These are phyloP conservation scores for Bubo scandiacus DNA, from an alignment of 2,113 vertebrate species.

Conservation along the genomic window DNA sequence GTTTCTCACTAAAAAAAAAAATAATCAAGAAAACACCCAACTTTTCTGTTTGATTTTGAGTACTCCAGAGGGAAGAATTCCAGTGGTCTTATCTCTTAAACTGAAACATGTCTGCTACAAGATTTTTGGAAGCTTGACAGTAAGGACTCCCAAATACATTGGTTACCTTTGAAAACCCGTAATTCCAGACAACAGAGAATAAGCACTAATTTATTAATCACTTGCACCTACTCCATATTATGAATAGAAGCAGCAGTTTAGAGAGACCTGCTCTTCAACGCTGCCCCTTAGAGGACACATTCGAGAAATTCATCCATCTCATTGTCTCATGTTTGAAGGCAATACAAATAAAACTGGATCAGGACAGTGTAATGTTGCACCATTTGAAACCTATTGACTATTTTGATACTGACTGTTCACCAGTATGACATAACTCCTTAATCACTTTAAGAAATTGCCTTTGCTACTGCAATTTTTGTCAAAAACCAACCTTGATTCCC, in stretches of 20 bases:
- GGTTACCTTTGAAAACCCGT: neutral
- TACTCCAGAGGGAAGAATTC: neutral
- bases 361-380: neutral
- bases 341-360: neutral
- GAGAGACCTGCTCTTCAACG: slow-evolving; percentile 36
- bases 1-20: neutral
- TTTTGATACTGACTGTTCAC: neutral
- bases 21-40: neutral
- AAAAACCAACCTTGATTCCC: neutral
- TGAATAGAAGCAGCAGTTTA: neutral
- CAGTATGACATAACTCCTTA: neutral
- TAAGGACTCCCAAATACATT: neutral
- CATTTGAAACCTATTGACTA: neutral
- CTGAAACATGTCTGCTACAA: neutral
- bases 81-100: neutral
- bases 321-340: neutral
- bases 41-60: neutral
- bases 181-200: neutral
- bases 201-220: neutral
- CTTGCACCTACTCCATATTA: neutral
- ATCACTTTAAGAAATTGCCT: neutral
- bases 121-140: neutral
- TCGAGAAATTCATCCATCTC: neutral
- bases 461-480: neutral
- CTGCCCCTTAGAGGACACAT: slow-evolving; percentile 51